Conservation (phyloP, 2,113 vertebrate genomes). For the Caloenas nicobarica region DNA sequence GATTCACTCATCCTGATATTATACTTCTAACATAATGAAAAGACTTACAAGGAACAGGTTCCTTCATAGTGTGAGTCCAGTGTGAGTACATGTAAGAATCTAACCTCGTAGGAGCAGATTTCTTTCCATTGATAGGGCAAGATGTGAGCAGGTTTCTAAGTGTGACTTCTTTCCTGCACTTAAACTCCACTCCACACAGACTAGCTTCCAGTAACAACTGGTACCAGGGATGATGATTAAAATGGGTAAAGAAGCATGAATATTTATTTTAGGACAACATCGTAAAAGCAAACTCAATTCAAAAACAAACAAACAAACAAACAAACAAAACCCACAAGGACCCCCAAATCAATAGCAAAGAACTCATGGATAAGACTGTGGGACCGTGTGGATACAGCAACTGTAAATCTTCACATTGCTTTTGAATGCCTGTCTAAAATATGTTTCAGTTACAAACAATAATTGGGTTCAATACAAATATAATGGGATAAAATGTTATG, state of each 20-base stretch:
- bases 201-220: background rate
- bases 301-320: background rate
- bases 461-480: background rate
- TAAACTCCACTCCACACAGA: background rate
- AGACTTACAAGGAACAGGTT: background rate
- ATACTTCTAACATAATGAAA: background rate
- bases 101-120: background rate
- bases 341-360: background rate
- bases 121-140: accelerated
- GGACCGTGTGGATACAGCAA: background rate
- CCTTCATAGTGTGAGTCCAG: background rate
- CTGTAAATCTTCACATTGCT: background rate
- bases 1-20: background rate
- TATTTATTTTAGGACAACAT: background rate
- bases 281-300: background rate
- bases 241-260: background rate
- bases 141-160: accelerated
- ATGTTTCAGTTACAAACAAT: background rate
- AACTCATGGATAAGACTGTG: background rate
- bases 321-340: background rate
- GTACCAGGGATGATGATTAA: background rate
- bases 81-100: background rate
- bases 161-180: background rate
- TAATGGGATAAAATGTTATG: background rate
- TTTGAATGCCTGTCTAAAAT: background rate